Evolutionary conservation across 1,140 invertebrate species (phyloP), one percentile per base, ranked within the genome.

Genomic region (Pogonus chalceus): DNA sequence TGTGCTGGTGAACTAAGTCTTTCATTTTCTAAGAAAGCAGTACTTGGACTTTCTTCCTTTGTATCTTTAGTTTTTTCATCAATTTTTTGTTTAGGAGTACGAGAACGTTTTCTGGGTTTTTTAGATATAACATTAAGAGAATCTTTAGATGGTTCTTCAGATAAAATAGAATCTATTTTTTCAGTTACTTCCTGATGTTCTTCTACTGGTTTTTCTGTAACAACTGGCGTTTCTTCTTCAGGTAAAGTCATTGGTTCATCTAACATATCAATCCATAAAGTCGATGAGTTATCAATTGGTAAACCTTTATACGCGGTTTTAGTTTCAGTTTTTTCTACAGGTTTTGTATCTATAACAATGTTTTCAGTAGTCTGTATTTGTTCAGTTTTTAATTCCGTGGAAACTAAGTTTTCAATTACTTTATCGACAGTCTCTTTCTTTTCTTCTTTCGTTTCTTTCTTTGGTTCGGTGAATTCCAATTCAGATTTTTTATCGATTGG

Each of bases 401-500:
- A n/a, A n/a, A n/a, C n/a, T n/a, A n/a, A n/a, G n/a, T n/a, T n/a
- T n/a, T 16, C 9, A 18, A 26, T n/a, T 10, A 26, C 24, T 20
- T 2, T 49, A 21, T 20, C 20, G 23, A 20, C 7, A 23, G 23
- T 14, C 21, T 14, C 21, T 4, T 26, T 24, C 2, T 65, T 65
- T 55, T 62, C 67, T 16, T 69, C 60, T 35, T 65, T 62, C 46
- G 66, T 65, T 57, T 68, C 66, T 57, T 65, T 67, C 59, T 68
- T 68, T 57, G 66, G 70, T 60, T 66, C n/a, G n/a, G n/a, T n/a
- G n/a, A n/a, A n/a, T n/a, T n/a, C n/a, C n/a, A n/a, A n/a, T n/a
- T n/a, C n/a, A n/a, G n/a, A n/a, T n/a, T n/a, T n/a, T n/a, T n/a
- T n/a, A n/a, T n/a, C n/a, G n/a, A n/a, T n/a, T n/a, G n/a, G n/a